Conservation (phyloP, 1,140 invertebrate genomes). For the Ridgeia piscesae region DNA sequence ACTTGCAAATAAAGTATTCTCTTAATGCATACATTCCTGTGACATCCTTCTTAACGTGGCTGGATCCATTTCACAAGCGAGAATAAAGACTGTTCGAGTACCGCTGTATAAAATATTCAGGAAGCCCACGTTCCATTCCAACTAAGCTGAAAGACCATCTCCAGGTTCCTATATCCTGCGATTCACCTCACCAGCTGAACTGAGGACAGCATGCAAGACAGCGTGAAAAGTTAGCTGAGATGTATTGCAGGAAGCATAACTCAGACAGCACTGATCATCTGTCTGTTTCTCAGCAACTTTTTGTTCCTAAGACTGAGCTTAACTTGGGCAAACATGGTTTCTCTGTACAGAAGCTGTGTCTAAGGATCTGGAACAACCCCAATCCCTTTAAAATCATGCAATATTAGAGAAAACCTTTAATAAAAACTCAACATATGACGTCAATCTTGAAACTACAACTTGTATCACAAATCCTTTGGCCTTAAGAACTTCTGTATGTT, state of each 20-base stretch:
- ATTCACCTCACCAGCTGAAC: neutral
- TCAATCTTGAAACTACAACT: too few relatives aligned
- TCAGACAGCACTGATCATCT: too few relatives aligned
- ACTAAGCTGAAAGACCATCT: neutral
- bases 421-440: too few relatives aligned
- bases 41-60: neutral
- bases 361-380: too few relatives aligned
- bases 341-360: too few relatives aligned
- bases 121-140: neutral
- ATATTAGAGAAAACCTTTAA: too few relatives aligned
- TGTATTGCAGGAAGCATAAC: neutral
- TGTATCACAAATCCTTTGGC: too few relatives aligned
- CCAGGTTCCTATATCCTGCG: neutral
- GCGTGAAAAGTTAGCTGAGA: neutral
- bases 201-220: neutral
- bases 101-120: neutral
- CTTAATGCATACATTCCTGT: neutral
- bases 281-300: too few relatives aligned
- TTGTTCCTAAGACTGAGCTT: too few relatives aligned
- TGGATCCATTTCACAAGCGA: neutral
- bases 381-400: too few relatives aligned
- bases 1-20: neutral
- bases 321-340: too few relatives aligned
- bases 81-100: neutral
- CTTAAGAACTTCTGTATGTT: too few relatives aligned